These are phyloP conservation scores for Limenitis arthemis DNA, from an alignment of 2,888 invertebrate species.

Conservation along the genomic window DNA sequence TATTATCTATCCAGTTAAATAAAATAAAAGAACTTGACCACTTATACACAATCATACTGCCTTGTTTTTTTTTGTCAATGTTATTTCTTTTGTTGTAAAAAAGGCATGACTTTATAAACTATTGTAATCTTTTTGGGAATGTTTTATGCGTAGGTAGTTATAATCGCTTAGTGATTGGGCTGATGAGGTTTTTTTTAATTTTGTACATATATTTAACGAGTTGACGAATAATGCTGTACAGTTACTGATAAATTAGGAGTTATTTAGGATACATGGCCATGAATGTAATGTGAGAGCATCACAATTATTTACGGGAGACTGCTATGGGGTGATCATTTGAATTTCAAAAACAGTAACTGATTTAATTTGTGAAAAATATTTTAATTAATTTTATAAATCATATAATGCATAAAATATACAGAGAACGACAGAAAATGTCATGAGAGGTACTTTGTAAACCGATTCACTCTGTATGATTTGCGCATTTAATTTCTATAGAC, in stretches of 20 bases:
- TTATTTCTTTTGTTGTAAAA: no score
- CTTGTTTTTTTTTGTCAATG: no score
- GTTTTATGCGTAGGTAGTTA: slow-evolving; percentile 14
- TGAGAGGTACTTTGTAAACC: no score
- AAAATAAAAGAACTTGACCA: no score
- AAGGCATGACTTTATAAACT: not conserved
- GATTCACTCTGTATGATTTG: no score
- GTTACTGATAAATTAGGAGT: slow-evolving; percentile 48
- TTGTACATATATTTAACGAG: slow-evolving; percentile 59
- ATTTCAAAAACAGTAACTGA: not conserved
- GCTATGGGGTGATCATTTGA: slow-evolving; percentile 29
- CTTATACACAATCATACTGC: no score
- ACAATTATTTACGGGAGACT: slow-evolving; percentile 49
- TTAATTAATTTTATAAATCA: no score
- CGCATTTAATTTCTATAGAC: slow-evolving; percentile 32
- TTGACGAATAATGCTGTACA: slow-evolving; percentile 55
- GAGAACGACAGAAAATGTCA: no score
- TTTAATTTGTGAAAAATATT: not conserved
- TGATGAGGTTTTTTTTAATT: slow-evolving; percentile 35
- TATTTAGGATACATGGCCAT: slow-evolving; percentile 55
- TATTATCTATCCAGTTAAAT: no score
- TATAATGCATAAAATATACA: no score
- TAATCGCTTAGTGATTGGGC: slow-evolving; percentile 24
- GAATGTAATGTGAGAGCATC: slow-evolving; percentile 52
- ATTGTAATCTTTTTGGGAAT: slow-evolving; percentile 1